phyloP scores from a whole-genome alignment of 2,797 vertebrate genomes.

The Sebastes minor region DNA sequence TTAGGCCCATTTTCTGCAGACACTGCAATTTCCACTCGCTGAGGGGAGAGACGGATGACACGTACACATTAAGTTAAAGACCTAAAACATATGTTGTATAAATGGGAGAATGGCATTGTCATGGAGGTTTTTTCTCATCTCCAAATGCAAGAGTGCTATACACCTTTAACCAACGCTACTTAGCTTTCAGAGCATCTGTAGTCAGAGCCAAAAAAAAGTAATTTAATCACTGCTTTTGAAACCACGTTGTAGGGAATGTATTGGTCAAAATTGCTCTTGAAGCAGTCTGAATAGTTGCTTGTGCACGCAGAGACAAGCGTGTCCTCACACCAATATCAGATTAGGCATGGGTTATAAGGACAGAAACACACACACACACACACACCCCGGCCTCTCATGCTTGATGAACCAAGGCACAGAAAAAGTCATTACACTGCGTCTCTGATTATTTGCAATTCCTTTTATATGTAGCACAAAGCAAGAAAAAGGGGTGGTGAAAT shows the following conservation, averaged over 20 bases:
- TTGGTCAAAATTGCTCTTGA: background rate
- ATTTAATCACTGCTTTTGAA: constrained; percentile 9
- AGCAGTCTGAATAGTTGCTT: background rate
- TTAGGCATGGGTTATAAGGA: background rate
- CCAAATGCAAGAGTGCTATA: background rate
- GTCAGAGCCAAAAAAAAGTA: background rate
- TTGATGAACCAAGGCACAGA: constrained; percentile 25
- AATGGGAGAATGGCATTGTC: background rate
- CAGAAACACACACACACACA: background rate
- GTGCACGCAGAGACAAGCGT: background rate
- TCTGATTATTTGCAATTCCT: constrained; percentile 45
- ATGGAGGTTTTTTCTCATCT: background rate
- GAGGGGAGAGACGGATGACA: background rate
- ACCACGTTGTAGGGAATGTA: background rate
- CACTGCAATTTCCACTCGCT: background rate
- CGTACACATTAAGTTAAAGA: background rate
- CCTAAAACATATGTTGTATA: background rate
- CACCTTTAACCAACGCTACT: background rate
- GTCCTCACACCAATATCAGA: background rate
- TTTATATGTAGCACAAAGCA: constrained; percentile 26
- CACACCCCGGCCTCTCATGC: background rate
- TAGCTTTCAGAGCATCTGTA: background rate
- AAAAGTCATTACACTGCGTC: constrained; percentile 30
- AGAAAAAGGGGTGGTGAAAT: constrained; percentile 36
- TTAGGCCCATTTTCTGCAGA: constrained; percentile 3